Conservation (phyloP, 2,113 vertebrate genomes). For the Otocyon megalotis region DNA sequence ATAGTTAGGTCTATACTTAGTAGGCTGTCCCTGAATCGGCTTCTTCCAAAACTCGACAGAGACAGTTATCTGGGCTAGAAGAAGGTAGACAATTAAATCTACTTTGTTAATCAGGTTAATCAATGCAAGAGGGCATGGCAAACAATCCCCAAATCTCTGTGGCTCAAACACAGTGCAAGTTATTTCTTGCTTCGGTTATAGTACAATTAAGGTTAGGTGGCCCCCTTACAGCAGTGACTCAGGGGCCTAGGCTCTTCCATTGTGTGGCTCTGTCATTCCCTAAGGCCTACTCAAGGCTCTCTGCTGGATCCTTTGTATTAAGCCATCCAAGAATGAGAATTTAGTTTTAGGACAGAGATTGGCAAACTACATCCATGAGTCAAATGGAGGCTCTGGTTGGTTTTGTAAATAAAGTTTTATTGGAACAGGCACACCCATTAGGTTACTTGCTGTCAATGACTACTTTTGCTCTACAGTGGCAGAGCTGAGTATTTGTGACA, state of each 20-base stretch:
- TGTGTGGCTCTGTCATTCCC: not conserved
- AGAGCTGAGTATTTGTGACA: not conserved
- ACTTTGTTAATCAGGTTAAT: conserved; percentile 10
- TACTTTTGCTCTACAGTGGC: not conserved
- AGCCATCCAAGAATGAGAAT: not conserved
- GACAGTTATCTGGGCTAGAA: not conserved
- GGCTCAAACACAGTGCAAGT: not conserved
- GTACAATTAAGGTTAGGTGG: not conserved
- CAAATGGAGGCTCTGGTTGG: not conserved
- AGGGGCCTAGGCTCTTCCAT: not conserved
- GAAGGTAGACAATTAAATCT: not conserved
- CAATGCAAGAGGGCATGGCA: not conserved
- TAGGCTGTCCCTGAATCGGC: not conserved
- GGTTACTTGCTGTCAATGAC: not conserved
- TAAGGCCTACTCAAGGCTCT: not conserved
- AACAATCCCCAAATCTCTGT: not conserved
- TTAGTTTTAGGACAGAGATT: not conserved
- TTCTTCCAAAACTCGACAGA: not conserved
- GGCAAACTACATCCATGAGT: not conserved
- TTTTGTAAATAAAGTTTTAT: conserved; percentile 50
- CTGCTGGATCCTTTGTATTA: not conserved
- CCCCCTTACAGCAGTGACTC: not conserved
- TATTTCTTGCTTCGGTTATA: not conserved
- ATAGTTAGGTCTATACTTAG: not conserved
- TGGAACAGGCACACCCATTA: not conserved